These are phyloP conservation scores for Smittia aterrima DNA, from an alignment of 2,888 invertebrate genomes.

Conservation along the genomic window DNA sequence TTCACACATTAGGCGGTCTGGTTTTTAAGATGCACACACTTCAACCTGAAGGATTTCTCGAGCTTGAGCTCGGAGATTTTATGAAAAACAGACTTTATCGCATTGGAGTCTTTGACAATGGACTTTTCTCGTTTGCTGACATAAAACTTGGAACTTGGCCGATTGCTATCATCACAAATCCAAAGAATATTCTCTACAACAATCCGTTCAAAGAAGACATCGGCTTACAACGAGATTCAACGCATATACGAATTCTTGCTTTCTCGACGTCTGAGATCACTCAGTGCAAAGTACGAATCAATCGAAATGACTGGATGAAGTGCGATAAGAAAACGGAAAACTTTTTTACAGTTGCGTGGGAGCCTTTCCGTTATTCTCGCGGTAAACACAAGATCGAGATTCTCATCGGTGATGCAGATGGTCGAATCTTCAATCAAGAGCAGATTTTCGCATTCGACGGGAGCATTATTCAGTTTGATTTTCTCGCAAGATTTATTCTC, in stretches of 20 bases:
- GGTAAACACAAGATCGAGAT: conserved; percentile 71
- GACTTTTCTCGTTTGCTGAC: conserved; percentile 81
- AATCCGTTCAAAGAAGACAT: conserved; percentile 72
- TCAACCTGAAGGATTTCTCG: conserved; percentile 78
- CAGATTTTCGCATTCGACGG: conserved; percentile 80
- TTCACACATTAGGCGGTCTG: conserved; percentile 77
- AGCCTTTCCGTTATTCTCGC: conserved; percentile 61
- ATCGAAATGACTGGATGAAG: conserved; percentile 63
- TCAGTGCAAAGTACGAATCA: conserved; percentile 66
- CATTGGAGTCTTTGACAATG: conserved; percentile 83
- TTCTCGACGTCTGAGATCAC: conserved; percentile 69
- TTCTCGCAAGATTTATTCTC: conserved; percentile 68
- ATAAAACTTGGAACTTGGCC: conserved; percentile 76
- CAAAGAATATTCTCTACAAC: conserved; percentile 76
- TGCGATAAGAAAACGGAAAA: conserved; percentile 65
- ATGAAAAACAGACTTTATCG: conserved; percentile 84
- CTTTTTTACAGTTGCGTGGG: conserved; percentile 72
- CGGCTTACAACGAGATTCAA: conserved; percentile 59
- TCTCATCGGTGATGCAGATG: conserved; percentile 59
- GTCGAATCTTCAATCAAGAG: conserved; percentile 52
- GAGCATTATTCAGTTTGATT: conserved; percentile 62
- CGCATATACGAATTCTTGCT: conserved; percentile 76
- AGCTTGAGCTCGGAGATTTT: conserved; percentile 90
- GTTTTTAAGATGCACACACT: conserved; percentile 83
- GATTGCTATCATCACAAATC: conserved; percentile 79